Conservation (phyloP, 2,113 vertebrate species). For the Sylvilagus bachmani region DNA sequence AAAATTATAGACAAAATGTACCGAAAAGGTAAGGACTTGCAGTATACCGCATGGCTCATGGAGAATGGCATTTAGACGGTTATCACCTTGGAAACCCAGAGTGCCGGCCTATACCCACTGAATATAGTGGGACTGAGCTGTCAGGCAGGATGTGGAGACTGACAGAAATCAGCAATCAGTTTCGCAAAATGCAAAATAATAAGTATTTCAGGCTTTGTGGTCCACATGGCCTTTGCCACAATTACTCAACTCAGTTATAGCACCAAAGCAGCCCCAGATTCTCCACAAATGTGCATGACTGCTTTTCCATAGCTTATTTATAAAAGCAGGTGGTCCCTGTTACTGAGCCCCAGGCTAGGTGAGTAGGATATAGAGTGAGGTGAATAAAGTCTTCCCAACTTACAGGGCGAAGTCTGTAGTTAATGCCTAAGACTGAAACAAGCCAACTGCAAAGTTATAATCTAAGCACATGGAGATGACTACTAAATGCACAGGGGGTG, state of each 20-base stretch:
- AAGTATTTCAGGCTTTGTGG: slow-evolving; percentile 32
- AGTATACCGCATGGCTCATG: not conserved
- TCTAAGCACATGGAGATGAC: not conserved
- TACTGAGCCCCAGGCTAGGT: not conserved
- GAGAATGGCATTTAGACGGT: not conserved
- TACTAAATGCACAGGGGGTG: not conserved
- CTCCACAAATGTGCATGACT: not conserved
- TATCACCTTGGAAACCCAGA: not conserved
- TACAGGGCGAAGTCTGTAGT: slow-evolving; percentile 10
- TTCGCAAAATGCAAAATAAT: not conserved
- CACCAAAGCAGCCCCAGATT: not conserved
- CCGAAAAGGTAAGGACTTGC: not conserved
- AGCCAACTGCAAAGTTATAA: not conserved
- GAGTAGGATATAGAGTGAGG: not conserved
- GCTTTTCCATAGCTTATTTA: not conserved
- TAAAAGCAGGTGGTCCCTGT: not conserved
- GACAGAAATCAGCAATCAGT: not conserved
- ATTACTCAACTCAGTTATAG: not conserved
- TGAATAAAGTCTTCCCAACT: not conserved
- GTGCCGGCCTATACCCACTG: not conserved
- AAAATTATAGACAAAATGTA: not conserved
- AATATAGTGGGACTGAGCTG: not conserved
- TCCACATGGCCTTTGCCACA: not conserved
- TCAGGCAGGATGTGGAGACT: not conserved
- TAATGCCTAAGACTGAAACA: not conserved